A percentile compares a stretch with the other conserved stretches of the same genome.
phyloP scores from a whole-genome alignment of 2,113 vertebrate genomes.

The Prietella phreatophila region DNA sequence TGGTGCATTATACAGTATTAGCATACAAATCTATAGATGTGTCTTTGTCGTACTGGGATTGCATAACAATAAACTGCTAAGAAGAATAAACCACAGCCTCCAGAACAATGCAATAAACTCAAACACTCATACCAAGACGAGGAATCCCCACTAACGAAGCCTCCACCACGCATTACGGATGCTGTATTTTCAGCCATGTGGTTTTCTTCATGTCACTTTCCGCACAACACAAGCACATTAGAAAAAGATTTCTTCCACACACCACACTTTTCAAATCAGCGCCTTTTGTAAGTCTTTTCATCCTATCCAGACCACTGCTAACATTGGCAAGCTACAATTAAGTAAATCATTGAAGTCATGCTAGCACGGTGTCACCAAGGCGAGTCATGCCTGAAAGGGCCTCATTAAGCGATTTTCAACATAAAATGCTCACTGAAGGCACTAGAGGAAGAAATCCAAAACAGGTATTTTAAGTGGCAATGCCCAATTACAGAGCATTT shows the following conservation, averaged over 20 bases:
- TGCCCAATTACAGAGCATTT: constrained; percentile 2
- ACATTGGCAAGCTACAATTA: constrained; percentile 40
- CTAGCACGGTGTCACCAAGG: constrained; percentile 10
- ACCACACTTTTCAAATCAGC: not conserved
- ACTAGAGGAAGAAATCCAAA: constrained; percentile 5
- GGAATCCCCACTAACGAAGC: constrained; percentile 21
- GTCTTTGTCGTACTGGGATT: not conserved
- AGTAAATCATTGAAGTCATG: constrained; percentile 26
- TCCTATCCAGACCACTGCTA: constrained; percentile 15
- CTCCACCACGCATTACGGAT: not conserved
- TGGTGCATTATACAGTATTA: not conserved
- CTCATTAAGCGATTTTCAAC: constrained; percentile 32
- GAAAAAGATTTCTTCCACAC: not conserved
- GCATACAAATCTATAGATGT: not conserved
- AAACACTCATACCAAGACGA: not conserved
- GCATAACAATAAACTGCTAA: not conserved
- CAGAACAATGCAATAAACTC: not conserved
- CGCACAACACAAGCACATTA: constrained; percentile 1
- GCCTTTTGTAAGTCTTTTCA: constrained; percentile 10
- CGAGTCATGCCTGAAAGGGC: constrained; percentile 28
- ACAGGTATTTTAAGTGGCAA: constrained; percentile 36
- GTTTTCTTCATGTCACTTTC: constrained; percentile 19
- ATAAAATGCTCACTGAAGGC: constrained; percentile 22
- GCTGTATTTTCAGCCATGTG: constrained; percentile 14
- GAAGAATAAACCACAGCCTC: not conserved